Evolutionary conservation across 2,888 invertebrate species (phyloP), one percentile per base, ranked within the genome.

Genomic region (Calephelis perditalis): DNA sequence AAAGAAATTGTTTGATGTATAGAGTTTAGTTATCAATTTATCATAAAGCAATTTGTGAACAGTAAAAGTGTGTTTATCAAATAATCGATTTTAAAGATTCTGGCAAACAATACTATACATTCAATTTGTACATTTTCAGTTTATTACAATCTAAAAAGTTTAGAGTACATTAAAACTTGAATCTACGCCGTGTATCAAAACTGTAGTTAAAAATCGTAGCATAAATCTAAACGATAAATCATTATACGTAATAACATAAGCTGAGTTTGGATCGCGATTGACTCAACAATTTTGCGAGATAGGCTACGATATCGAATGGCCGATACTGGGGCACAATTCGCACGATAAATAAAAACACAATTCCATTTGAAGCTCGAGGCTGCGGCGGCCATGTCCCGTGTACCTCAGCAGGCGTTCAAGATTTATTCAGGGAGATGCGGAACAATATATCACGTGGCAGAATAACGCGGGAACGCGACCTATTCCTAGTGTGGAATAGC

Each of bases 291-390:
- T 87, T 86, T 81, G 84, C 83, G 86, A 83, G 86, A 86, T 85
- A 84, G 83, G 85, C 82, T 83, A 85, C 82, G 87, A 87, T 87
- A 81, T 79, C 82, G 74, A 82, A 84, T 85, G 85, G 85, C 83
- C 82, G 86, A 90, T 89, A 88, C 82, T 78, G 82, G 80, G 82
- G 77, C 75, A 77, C 85, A 81, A 83, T 88, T 89, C 86, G 86
- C 85, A 87, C 88, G 86, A 89, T 89, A 90, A 90, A 90, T 90
- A 90, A 90, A 89, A 90, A 89, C 83, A 90, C 87, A 88, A 89
- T 90, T 88, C 89, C 86, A 88, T 88, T 88, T 86, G 86, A 87
- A 82, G 85, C 85, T 76, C 77, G 78, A 77, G 75, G 82, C 78
- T 82, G 81, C 84, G 77, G 82, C 84, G 83, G 81, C 82, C 79